Percentiles rank a stretch among this genome's conserved stretches.
Conservation (phyloP, 1,140 invertebrate genomes). For the Ips nitidus region DNA sequence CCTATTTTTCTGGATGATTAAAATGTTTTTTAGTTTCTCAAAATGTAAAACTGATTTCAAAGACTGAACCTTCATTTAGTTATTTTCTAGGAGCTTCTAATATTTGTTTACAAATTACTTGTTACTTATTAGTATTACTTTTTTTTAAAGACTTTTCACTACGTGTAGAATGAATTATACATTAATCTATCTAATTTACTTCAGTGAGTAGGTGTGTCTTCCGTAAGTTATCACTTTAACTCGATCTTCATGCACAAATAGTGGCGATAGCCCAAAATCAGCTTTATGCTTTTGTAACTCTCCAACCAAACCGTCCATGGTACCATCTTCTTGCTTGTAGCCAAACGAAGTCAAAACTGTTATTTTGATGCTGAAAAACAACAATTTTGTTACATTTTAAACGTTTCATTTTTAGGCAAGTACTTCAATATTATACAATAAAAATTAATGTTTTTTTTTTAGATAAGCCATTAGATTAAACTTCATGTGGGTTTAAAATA, state of each 20-base stretch:
- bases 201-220: constrained; percentile 37
- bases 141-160: too few relatives aligned
- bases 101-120: too few relatives aligned
- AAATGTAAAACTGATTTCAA: too few relatives aligned
- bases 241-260: constrained; percentile 62
- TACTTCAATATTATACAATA: not conserved
- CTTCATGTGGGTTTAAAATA: too few relatives aligned
- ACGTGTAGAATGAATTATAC: too few relatives aligned
- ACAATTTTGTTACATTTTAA: too few relatives aligned
- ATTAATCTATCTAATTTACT: not conserved
- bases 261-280: constrained; percentile 63
- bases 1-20: too few relatives aligned
- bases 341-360: constrained; percentile 63
- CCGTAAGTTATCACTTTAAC: constrained; percentile 61
- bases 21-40: too few relatives aligned
- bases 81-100: too few relatives aligned
- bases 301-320: constrained; percentile 68
- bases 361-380: constrained; percentile 55
- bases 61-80: too few relatives aligned
- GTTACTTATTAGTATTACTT: too few relatives aligned
- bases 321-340: constrained; percentile 59
- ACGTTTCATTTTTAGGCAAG: not conserved
- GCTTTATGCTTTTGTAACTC: constrained; percentile 59
- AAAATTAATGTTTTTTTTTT: not conserved
- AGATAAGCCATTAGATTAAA: not conserved